phyloP scores from a whole-genome alignment of 2,888 invertebrate species.

The Tridacna gigas region DNA sequence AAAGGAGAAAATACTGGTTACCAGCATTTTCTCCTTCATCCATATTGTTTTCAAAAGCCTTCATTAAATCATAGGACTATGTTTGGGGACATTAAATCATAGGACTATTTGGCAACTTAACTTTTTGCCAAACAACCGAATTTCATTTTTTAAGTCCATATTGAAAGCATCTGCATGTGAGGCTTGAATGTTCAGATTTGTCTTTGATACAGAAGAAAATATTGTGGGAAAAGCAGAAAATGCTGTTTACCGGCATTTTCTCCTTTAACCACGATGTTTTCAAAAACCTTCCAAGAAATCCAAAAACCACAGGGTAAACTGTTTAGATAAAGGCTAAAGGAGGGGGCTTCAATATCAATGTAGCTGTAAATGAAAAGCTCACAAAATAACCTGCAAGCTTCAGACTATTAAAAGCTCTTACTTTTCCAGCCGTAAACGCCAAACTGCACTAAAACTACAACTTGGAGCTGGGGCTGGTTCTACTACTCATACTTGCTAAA shows the following conservation, averaged over 20 bases:
- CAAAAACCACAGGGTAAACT: not conserved
- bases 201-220: too few relatives aligned
- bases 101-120: too few relatives aligned
- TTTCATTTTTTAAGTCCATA: not conserved
- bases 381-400: too few relatives aligned
- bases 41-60: too few relatives aligned
- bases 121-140: too few relatives aligned
- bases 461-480: not conserved
- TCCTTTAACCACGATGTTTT: not conserved
- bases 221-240: not conserved
- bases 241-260: not conserved
- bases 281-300: not conserved
- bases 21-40: too few relatives aligned
- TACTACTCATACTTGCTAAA: not conserved
- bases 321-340: too few relatives aligned
- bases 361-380: too few relatives aligned
- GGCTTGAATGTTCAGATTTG: not conserved
- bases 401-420: not conserved
- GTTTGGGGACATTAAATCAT: too few relatives aligned
- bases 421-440: slow-evolving; percentile 2
- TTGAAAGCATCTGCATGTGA: not conserved
- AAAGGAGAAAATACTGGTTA: too few relatives aligned
- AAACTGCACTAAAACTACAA: not conserved
- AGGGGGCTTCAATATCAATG: too few relatives aligned
- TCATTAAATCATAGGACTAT: too few relatives aligned